Evolutionary conservation across 2,113 vertebrate genomes (phyloP).

Genomic region (Gopherus flavomarginatus): DNA sequence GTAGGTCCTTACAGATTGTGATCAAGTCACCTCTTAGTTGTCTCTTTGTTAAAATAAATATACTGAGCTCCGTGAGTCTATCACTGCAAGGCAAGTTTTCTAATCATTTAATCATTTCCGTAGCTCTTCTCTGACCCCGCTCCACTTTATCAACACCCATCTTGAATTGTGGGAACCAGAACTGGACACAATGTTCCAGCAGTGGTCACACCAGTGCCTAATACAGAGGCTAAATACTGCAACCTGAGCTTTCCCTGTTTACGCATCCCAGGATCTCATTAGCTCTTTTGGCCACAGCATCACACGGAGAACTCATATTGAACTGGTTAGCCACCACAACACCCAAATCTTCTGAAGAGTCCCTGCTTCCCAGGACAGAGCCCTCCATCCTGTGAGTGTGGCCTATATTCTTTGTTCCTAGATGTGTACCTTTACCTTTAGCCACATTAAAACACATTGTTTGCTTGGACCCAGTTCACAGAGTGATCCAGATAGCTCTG

Average conservation of each 20-base stretch:
- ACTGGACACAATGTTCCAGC: not conserved
- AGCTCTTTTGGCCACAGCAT: not conserved
- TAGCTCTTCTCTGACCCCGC: not conserved
- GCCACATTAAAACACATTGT: too few species aligned
- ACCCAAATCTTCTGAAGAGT: not conserved
- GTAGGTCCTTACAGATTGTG: not conserved
- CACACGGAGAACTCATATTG: not conserved
- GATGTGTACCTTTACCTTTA: too few species aligned
- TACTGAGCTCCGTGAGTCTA: not conserved
- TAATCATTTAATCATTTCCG: not conserved
- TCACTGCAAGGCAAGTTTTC: not conserved
- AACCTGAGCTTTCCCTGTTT: not conserved
- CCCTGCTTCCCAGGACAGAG: not conserved
- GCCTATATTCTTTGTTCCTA: too few species aligned
- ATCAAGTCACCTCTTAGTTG: not conserved
- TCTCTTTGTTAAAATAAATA: not conserved
- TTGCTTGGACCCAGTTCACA: not conserved
- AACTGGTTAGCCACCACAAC: not conserved
- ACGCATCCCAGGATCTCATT: not conserved
- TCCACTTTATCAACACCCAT: not conserved
- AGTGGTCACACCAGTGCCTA: not conserved
- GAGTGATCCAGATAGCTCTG: not conserved
- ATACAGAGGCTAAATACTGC: not conserved
- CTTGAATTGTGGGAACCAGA: not conserved
- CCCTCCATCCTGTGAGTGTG: too few species aligned